Evolutionary conservation across 2,888 invertebrate species (phyloP), one percentile per base, ranked within the genome.

Genomic region (Macrosoma leucophasiata): DNA sequence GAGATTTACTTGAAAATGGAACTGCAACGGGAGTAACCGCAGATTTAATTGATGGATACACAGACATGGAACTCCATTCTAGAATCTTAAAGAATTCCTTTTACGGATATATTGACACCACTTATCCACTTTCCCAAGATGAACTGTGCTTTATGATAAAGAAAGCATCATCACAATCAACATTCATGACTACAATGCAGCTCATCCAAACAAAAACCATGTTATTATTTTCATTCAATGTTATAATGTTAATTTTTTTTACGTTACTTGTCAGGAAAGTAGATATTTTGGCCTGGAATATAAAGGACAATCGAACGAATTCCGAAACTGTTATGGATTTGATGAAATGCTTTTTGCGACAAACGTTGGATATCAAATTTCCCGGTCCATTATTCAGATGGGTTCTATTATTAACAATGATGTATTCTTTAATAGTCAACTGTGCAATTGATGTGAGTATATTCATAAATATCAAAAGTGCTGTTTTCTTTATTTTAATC

Each of bases 71-170:
- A 37, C 51, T 87, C 4, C 87, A 74, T 41, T 79, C 86, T 1
- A 63, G 88, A 32, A 86, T 88, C 24, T 59, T 88, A 3, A 77
- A 85, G 33, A 73, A 76, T 28, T 68, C 75, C 0, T 87, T 84
- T 43, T 69, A 76, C 9, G 77, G 77, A 1, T 74, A 71, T 29
- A 81, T 85, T 9, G 88, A 88, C 35, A 72, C 73, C 2, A 86
- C 87, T 0, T 75, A 84, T 29, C 85, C 86, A 2, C 62, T 86
- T 4, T 63, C 55, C 6, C 84, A 87, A 39, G 87, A 88, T 39
- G 84, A 84, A 48, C 47, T 88, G 6, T 88, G 88, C 51, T 85
- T 88, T 29, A 43, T 88, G 13, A 70, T 87, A 4, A 84, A 85
- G 33, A 86, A 86, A 44, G 72, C 86, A 0, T 58, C 58, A 6